Percentiles rank a stretch among this genome's conserved stretches.
phyloP scores from a whole-genome alignment of 1,140 invertebrate species.

The Ceratoteleas bidentatus region DNA sequence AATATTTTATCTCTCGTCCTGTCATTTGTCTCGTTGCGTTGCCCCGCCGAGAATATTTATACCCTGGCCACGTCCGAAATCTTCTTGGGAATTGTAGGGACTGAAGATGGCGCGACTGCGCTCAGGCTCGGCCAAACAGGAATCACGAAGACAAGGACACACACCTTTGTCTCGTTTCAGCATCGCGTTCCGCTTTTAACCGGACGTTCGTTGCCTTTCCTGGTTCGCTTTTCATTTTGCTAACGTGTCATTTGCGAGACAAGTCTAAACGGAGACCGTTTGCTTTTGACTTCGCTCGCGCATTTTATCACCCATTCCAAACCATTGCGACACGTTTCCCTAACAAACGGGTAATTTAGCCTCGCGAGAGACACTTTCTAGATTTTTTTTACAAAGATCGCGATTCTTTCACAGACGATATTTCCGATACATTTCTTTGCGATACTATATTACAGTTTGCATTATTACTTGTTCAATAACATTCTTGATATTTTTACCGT shows the following conservation, averaged over 20 bases:
- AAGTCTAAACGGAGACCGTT: too few species aligned
- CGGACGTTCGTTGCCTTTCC: conserved; percentile 25
- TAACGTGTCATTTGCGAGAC: conserved; percentile 56
- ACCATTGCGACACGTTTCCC: too few species aligned
- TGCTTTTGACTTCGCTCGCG: conserved; percentile 14
- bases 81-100: conserved; percentile 69
- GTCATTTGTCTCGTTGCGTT: conserved; percentile 67
- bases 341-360: too few species aligned
- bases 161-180: conserved; percentile 55
- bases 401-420: too few species aligned
- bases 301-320: conserved; percentile 7
- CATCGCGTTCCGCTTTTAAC: conserved; percentile 55
- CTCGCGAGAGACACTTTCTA: too few species aligned
- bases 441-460: too few species aligned
- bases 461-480: too few species aligned
- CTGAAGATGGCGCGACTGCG: conserved; percentile 59
- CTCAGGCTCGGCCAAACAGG: conserved; percentile 58
- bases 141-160: conserved; percentile 56
- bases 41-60: conserved; percentile 70
- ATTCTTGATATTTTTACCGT: too few species aligned
- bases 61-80: conserved; percentile 69
- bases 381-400: too few species aligned
- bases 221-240: conserved; percentile 54
- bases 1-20: conserved; percentile 66
- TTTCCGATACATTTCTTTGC: too few species aligned